Evolutionary conservation across 2,797 vertebrate genomes (phyloP), one percentile per base, ranked within the genome.

Genomic region (Cirrhinus molitorella): DNA sequence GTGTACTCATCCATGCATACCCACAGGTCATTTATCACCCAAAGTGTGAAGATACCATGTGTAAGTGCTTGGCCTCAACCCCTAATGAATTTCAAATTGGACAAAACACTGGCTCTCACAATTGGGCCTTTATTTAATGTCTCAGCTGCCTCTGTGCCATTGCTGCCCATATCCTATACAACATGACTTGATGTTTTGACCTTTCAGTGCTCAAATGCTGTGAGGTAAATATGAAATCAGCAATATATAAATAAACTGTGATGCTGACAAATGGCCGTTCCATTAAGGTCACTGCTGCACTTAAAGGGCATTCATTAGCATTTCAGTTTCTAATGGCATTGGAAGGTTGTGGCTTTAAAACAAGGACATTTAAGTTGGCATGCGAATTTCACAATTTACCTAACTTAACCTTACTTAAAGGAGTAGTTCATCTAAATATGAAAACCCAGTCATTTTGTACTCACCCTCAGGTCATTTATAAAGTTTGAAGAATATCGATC

Each of bases 181-280:
- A 45, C 79, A 81, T 25, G 28, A 85, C 63, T 83, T 80, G 51
- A 25, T 63, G 74, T 79, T 88, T 87, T 88, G 83, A 90, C 88
- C 90, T 89, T 90, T 88, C 66, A 75, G 49, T 37, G 23, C 51
- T 88, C 85, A 81, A 86, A 40, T 57, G 63, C 68, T 57, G 45
- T 67, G 51, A 70, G 70, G 23, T 43, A 21, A 74, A 83, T 45
- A 57, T n/a, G 23, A 65, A 23, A 68, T 68, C 28, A 55, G 51
- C 4, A 2, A 61, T 72, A 49, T 77, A 63, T 53, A 14, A 34
- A 71, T 65, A 37, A 28, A 55, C 21, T 23, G 34, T 63, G 34
- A 13, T 45, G 43, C 43, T 55, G 68, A 79, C 73, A 80, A 23
- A 34, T 28, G 70, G 34, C 37, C 55, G 47, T 47, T 81, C 34